These are phyloP conservation scores for Ctenicera cuprea DNA, from an alignment of 2,888 invertebrate genomes.

Conservation along the genomic window DNA sequence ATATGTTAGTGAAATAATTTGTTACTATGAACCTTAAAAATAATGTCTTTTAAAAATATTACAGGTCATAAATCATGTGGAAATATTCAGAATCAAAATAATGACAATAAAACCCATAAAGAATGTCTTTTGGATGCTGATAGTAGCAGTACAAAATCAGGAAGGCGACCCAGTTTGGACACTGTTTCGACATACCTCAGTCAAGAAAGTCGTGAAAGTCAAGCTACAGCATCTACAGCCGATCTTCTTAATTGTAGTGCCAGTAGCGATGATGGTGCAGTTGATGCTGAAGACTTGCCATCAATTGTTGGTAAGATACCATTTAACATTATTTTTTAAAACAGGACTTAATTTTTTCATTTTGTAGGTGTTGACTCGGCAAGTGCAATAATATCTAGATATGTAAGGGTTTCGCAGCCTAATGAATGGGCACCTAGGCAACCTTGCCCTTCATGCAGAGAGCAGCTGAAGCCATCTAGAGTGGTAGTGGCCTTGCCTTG, in stretches of 20 bases:
- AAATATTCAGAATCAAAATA: conserved; percentile 61
- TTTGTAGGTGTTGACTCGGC: conserved; percentile 75
- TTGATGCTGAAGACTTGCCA: conserved; percentile 57
- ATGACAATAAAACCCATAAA: conserved; percentile 63
- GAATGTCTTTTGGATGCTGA: conserved; percentile 77
- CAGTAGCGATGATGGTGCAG: conserved; percentile 66
- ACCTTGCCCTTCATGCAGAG: conserved; percentile 83
- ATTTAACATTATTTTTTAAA: neutral
- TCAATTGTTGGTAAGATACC: conserved; percentile 66
- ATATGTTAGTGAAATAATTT: no score
- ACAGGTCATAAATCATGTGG: conserved; percentile 71
- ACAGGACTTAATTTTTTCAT: conserved; percentile 38
- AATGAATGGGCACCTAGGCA: conserved; percentile 81
- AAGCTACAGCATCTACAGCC: conserved; percentile 68
- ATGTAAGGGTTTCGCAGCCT: conserved; percentile 80
- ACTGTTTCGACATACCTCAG: conserved; percentile 93
- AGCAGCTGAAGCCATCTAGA: conserved; percentile 76
- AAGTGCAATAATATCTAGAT: conserved; percentile 80
- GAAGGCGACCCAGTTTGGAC: conserved; percentile 88
- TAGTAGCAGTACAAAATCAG: conserved; percentile 84
- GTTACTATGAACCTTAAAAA: neutral
- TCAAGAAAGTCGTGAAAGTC: conserved; percentile 86
- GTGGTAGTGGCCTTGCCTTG: conserved; percentile 82
- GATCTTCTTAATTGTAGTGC: conserved; percentile 69
- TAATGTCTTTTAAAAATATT: conserved; percentile 15